Conservation (phyloP, 2,113 vertebrate genomes). For the Microcebus jonahi region DNA sequence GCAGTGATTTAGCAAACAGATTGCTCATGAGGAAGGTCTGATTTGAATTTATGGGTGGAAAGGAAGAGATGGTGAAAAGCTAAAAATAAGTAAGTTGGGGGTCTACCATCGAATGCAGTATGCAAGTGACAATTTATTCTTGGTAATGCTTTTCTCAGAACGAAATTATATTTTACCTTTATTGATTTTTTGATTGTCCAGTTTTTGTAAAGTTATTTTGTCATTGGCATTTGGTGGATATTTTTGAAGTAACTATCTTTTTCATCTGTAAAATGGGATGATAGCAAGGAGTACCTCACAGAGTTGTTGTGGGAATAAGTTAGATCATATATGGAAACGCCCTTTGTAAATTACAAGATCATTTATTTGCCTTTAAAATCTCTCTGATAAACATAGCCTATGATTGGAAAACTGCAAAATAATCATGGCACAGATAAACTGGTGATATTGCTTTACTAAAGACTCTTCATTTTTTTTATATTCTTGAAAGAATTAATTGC, state of each 20-base stretch:
- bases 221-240: neutral
- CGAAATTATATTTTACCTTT: neutral
- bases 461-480: neutral
- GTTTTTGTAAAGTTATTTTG: neutral
- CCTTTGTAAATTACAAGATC: neutral
- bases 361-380: neutral
- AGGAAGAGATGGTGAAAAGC: neutral
- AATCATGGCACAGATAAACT: neutral
- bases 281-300: neutral
- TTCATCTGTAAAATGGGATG: neutral
- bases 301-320: neutral
- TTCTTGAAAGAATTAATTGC: neutral
- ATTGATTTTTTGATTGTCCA: neutral
- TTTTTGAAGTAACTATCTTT: neutral
- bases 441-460: neutral
- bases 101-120: neutral
- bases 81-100: neutral
- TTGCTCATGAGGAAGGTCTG: neutral
- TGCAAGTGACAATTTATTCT: neutral
- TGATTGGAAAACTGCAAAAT: neutral
- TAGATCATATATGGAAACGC: neutral
- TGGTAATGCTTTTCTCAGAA: neutral
- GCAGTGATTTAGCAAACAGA: neutral
- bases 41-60: neutral
- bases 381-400: neutral